Percentiles rank a stretch among this genome's conserved stretches.
phyloP scores from a whole-genome alignment of 2,888 invertebrate species.

The Epinotia brunnichana region DNA sequence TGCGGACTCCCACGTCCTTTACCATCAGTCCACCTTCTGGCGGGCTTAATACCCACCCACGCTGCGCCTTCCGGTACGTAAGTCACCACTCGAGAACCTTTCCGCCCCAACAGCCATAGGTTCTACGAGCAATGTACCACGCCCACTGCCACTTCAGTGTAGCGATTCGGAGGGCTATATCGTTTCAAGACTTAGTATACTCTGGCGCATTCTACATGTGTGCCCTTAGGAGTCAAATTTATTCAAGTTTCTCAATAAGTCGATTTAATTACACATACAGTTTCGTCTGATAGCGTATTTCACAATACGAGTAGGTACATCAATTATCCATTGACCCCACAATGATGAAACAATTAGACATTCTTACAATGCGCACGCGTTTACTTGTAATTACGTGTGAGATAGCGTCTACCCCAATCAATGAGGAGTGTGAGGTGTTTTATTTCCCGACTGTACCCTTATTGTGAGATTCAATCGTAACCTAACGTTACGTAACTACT shows the following conservation, averaged over 20 bases:
- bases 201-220: background rate
- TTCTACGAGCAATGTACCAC: too few species aligned
- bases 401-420: slow-evolving; percentile 12
- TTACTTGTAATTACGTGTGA: slow-evolving; percentile 8
- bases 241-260: slow-evolving; percentile 3
- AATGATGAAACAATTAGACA: slow-evolving; percentile 40
- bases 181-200: too few species aligned
- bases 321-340: slow-evolving; percentile 27
- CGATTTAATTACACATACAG: background rate
- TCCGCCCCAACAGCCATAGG: too few species aligned
- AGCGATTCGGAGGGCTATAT: too few species aligned
- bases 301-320: slow-evolving; percentile 33
- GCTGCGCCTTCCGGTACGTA: too few species aligned
- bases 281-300: slow-evolving; percentile 28
- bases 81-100: too few species aligned
- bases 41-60: too few species aligned
- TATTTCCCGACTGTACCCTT: background rate
- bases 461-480: too few species aligned
- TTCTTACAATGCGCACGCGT: slow-evolving; percentile 34
- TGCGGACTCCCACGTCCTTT: too few species aligned
- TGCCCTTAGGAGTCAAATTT: background rate
- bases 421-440: background rate
- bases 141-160: too few species aligned
- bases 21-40: too few species aligned
- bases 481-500: too few species aligned